These are phyloP conservation scores for Parnassius smintheus DNA, from an alignment of 2,888 invertebrate species.

Conservation along the genomic window DNA sequence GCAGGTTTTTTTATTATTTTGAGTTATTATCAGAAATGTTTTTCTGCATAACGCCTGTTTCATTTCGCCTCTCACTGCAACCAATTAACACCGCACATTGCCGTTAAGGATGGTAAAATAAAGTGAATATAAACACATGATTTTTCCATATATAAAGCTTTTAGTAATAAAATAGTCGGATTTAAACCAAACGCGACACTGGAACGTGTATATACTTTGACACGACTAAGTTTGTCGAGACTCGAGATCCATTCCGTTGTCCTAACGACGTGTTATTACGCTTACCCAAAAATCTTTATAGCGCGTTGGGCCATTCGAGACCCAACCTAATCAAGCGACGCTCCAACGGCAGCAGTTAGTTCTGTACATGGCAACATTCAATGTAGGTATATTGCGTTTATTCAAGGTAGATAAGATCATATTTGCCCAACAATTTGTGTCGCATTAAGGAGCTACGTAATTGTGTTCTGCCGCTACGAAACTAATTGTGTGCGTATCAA, in stretches of 20 bases:
- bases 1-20: no score
- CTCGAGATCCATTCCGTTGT: slow-evolving; percentile 66
- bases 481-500: slow-evolving; percentile 25
- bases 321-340: slow-evolving; percentile 69
- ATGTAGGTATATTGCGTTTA: slow-evolving; percentile 38
- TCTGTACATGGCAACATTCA: slow-evolving; percentile 34
- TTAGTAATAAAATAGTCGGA: no score
- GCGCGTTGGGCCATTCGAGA: slow-evolving; percentile 57
- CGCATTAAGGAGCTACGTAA: slow-evolving; percentile 31
- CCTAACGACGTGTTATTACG: slow-evolving; percentile 75
- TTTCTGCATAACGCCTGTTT: no score
- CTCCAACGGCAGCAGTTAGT: slow-evolving; percentile 44
- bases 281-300: slow-evolving; percentile 76
- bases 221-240: slow-evolving; percentile 36
- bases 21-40: no score
- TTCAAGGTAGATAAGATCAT: slow-evolving; percentile 33
- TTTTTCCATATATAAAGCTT: no score
- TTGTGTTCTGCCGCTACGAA: slow-evolving; percentile 25
- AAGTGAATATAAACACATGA: no score
- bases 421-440: slow-evolving; percentile 27
- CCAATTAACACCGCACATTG: no score
- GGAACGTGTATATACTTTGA: no score
- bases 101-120: no score
- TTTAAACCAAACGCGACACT: no score
- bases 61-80: no score